These are phyloP conservation scores for Pygoscelis antarcticus DNA, from an alignment of 2,113 vertebrate genomes.

Conservation along the genomic window DNA sequence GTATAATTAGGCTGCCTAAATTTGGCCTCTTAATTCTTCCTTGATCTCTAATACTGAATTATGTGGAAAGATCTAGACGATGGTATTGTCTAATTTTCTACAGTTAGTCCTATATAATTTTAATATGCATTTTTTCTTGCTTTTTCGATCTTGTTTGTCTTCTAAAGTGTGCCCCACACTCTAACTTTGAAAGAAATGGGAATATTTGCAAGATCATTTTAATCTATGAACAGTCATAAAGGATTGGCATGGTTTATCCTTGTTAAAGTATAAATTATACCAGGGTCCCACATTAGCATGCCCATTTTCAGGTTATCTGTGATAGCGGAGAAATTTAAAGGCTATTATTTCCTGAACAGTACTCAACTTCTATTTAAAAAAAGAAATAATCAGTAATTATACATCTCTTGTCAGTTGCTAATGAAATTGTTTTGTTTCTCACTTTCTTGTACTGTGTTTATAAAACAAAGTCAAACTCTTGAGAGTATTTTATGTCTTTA, in stretches of 20 bases:
- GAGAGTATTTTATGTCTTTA: constrained; percentile 8
- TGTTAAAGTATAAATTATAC: background rate
- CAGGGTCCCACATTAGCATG: background rate
- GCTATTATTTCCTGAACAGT: background rate
- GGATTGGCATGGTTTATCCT: background rate
- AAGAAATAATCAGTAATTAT: background rate
- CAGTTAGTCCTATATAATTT: background rate
- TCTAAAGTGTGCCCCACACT: background rate
- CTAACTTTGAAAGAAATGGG: background rate
- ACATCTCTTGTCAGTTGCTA: constrained; percentile 18
- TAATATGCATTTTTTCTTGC: background rate
- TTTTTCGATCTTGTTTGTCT: background rate
- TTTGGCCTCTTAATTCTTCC: background rate
- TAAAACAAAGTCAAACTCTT: constrained; percentile 28
- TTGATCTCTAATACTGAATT: background rate
- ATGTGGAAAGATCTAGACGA: background rate
- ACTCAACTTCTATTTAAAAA: background rate
- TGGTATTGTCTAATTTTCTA: background rate
- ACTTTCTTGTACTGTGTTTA: constrained; percentile 12
- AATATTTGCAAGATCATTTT: background rate
- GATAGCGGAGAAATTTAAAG: background rate
- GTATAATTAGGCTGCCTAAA: background rate
- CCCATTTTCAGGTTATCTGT: background rate
- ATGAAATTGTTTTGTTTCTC: background rate
- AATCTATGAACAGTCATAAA: background rate